Evolutionary conservation across 2,113 vertebrate genomes (phyloP).

Genomic region (Python bivittatus): DNA sequence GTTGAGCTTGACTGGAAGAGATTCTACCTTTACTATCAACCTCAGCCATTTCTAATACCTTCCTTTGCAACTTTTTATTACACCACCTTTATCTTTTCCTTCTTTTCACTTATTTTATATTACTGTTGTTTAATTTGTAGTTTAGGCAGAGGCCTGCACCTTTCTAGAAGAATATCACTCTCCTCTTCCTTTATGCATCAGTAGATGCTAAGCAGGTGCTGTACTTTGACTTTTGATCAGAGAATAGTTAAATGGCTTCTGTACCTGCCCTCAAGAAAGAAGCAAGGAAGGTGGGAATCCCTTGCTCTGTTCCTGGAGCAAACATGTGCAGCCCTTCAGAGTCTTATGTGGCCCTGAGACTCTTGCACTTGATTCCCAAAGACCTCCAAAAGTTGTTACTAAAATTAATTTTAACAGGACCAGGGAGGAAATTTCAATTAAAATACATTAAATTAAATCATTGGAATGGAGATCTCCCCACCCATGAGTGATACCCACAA

Average conservation of each 20-base stretch:
- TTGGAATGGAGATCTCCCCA: too few species aligned
- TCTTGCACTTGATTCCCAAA: too few species aligned
- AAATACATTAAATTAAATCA: too few species aligned
- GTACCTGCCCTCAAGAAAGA: constrained; percentile 32
- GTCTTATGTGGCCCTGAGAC: too few species aligned
- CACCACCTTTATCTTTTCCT: not conserved
- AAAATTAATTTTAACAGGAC: too few species aligned
- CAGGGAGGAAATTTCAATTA: too few species aligned
- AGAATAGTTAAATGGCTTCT: constrained; percentile 22
- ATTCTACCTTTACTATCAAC: not conserved
- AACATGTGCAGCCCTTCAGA: too few species aligned
- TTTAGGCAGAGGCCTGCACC: not conserved
- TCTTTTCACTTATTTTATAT: too few species aligned
- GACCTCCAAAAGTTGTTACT: too few species aligned
- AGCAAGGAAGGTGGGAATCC: not conserved
- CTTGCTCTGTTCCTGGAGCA: too few species aligned
- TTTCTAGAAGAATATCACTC: not conserved
- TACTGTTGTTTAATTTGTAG: not conserved
- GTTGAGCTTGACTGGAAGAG: too few species aligned
- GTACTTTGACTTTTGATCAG: constrained; percentile 38
- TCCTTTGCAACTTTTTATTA: not conserved
- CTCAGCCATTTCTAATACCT: not conserved
- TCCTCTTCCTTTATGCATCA: constrained; percentile 20
- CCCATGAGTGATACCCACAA: not conserved
- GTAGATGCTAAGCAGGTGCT: not conserved